Conservation (phyloP, 2,113 vertebrate genomes). For the Candoia aspera region DNA sequence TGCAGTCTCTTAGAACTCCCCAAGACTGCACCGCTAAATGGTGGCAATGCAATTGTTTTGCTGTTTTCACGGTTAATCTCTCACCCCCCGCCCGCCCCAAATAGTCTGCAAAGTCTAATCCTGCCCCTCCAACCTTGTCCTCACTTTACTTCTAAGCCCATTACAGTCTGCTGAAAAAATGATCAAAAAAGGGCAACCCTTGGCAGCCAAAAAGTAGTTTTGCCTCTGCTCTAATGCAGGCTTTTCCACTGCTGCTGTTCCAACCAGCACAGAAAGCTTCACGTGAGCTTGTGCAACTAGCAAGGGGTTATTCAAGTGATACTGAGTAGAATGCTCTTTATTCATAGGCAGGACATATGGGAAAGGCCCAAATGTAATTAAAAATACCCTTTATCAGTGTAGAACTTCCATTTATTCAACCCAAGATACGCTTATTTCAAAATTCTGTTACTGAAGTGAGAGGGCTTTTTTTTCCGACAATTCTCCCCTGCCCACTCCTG, state of each 20-base stretch:
- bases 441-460: neutral
- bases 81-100: neutral
- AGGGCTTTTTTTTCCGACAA: neutral
- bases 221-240: neutral
- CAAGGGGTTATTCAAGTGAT: fast-evolving
- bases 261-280: neutral
- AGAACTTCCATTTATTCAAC: neutral
- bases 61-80: neutral
- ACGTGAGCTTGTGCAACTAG: neutral
- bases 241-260: neutral
- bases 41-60: neutral
- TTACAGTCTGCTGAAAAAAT: neutral
- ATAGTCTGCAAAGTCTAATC: neutral
- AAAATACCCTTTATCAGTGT: neutral
- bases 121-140: neutral
- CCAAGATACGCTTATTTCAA: neutral
- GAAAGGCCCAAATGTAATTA: neutral
- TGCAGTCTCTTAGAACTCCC: neutral
- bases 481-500: neutral
- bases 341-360: neutral
- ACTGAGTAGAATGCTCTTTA: neutral
- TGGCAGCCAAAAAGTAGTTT: neutral
- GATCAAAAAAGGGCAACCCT: neutral
- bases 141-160: neutral
- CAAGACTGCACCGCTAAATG: neutral